Base-by-base conservation (phyloP, 2,113 vertebrate species). In the Tupaia tana region DNA sequence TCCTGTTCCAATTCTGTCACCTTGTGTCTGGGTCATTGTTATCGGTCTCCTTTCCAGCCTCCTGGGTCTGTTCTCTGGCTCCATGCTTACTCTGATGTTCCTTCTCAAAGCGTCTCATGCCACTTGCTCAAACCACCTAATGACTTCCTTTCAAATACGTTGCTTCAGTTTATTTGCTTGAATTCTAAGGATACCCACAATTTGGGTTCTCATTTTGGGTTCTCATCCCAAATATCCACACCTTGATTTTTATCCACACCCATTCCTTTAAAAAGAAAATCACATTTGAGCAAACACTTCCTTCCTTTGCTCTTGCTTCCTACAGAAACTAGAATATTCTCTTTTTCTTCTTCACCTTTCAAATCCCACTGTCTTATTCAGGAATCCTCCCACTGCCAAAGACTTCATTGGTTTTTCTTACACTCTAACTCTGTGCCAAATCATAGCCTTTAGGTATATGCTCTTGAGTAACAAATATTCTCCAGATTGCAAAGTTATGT, bases 221-320 rank as follows among this genome's bases (percentile, higher is more conserved):
- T 5, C 25, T 66, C 71, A 84, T 54, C 69, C 20, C 61, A 90
- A 82, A 71, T 71, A 94, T 11, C 24, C 15, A 75, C n/a, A 87
- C 5, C 56, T 56, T 75, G 29, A 88, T 88, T 81, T 93, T 81
- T 43, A 43, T 73, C 81, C 27, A 56, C 16, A 67, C 7, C 31
- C 14, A 54, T 69, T 52, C 6, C 43, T 12, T 2, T 2, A 5
- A 70, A 75, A 74, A 64, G 29, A 71, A 92, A 90, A 82, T 34
- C 22, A 82, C 0, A 43, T 6, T 80, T 69, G 92, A 79, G 8
- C 66, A 67, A 83, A 71, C 13, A 43, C 43, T 34, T 12, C 34
- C 22, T 89, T 93, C 61, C 89, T 86, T 87, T 25, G 73, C 52
- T 93, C 82, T 86, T 59, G 43, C 71, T 69, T 89, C 81, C 87